Percentiles rank a stretch among this genome's conserved stretches.
Evolutionary conservation across 2,888 invertebrate species (phyloP).

Genomic region (Spodoptera exigua): DNA sequence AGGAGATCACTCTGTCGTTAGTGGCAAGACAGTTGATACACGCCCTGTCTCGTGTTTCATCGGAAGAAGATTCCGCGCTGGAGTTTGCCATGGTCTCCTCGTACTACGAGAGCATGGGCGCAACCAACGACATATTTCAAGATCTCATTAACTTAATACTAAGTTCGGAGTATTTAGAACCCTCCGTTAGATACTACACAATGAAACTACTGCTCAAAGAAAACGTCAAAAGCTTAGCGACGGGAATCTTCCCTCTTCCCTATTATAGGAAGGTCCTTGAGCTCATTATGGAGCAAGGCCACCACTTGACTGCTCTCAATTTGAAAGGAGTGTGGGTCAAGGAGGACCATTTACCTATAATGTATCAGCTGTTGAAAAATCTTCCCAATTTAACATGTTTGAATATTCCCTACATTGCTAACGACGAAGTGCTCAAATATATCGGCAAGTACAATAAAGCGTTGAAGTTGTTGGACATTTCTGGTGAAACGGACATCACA

Average conservation of each 20-base stretch:
- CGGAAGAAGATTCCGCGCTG: constrained; percentile 89
- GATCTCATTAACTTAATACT: constrained; percentile 91
- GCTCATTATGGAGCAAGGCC: constrained; percentile 90
- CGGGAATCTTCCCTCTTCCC: constrained; percentile 92
- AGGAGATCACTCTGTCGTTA: constrained; percentile 89
- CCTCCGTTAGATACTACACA: constrained; percentile 91
- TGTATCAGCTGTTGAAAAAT: constrained; percentile 90
- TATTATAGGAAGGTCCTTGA: constrained; percentile 92
- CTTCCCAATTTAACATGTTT: constrained; percentile 90
- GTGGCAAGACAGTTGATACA: constrained; percentile 91
- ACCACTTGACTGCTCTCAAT: constrained; percentile 90
- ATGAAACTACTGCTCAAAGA: constrained; percentile 91
- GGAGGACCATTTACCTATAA: constrained; percentile 91
- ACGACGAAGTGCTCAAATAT: constrained; percentile 91
- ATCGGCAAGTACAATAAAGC: constrained; percentile 88
- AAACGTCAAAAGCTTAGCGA: constrained; percentile 91
- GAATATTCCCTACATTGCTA: constrained; percentile 92
- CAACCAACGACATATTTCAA: constrained; percentile 92
- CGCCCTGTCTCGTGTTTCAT: constrained; percentile 90
- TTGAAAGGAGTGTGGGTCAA: constrained; percentile 93
- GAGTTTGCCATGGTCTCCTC: constrained; percentile 90
- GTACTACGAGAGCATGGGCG: constrained; percentile 90
- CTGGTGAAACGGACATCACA: constrained; percentile 92
- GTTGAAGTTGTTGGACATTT: constrained; percentile 91
- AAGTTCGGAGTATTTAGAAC: constrained; percentile 91